phyloP scores from a whole-genome alignment of 2,888 invertebrate species.

The Eupithecia dodoneata region DNA sequence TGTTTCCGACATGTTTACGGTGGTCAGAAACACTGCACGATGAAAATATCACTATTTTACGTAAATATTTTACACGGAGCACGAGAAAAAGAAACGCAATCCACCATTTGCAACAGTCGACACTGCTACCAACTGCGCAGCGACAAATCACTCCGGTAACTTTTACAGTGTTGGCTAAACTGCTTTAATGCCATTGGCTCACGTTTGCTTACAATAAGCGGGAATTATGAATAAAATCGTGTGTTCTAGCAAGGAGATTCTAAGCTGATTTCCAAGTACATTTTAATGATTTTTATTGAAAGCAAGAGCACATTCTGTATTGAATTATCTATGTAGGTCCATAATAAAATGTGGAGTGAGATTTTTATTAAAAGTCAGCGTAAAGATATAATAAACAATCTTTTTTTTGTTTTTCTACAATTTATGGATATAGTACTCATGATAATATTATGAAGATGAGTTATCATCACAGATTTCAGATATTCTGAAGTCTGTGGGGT shows the following conservation, averaged over 20 bases:
- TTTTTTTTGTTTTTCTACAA: too few relatives aligned
- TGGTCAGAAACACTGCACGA: conserved; percentile 83
- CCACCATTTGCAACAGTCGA: conserved; percentile 83
- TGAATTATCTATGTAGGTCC: too few relatives aligned
- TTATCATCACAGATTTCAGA: too few relatives aligned
- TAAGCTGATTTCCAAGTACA: too few relatives aligned
- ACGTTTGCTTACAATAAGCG: conserved; percentile 61
- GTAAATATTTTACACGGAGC: conserved; percentile 85
- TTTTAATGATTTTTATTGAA: too few relatives aligned
- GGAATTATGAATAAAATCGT: conserved; percentile 62
- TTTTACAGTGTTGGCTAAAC: conserved; percentile 68
- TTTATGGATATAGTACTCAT: too few relatives aligned
- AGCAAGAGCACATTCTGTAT: too few relatives aligned
- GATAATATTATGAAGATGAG: too few relatives aligned
- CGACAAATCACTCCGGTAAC: conserved; percentile 73
- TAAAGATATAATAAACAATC: too few relatives aligned
- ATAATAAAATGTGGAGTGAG: too few relatives aligned
- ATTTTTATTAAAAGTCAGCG: too few relatives aligned
- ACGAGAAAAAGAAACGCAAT: conserved; percentile 84
- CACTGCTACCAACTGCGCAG: conserved; percentile 80
- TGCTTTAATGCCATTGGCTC: conserved; percentile 71
- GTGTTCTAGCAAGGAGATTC: not conserved
- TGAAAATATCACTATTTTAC: conserved; percentile 83
- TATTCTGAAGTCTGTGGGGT: too few relatives aligned
- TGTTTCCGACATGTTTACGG: conserved; percentile 84